Conservation (phyloP, 2,888 invertebrate genomes). For the Pardosa pseudoannulata region DNA sequence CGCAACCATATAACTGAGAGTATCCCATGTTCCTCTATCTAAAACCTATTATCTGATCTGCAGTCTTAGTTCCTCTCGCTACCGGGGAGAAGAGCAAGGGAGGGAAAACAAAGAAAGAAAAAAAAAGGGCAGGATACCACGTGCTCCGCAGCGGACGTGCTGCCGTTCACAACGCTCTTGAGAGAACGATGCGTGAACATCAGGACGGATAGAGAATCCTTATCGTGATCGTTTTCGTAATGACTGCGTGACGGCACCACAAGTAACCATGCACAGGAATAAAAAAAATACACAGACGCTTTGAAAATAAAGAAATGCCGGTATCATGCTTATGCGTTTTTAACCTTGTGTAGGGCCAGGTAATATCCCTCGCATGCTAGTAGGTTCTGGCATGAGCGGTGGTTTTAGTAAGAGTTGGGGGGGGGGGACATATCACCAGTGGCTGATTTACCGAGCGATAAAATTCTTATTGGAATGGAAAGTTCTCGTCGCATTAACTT, state of each 20-base stretch:
- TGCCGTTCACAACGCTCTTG: neutral
- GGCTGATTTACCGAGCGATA: too few species aligned
- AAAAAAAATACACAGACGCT: neutral
- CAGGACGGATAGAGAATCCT: neutral
- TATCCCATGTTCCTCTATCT: neutral
- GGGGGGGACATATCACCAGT: too few species aligned
- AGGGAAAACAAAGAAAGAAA: neutral
- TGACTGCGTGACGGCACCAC: constrained; percentile 2
- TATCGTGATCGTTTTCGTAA: neutral
- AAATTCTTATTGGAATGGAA: too few species aligned
- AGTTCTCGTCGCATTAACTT: too few species aligned
- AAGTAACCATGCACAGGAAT: neutral
- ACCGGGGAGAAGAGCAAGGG: neutral
- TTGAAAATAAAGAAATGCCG: neutral
- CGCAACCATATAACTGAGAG: neutral
- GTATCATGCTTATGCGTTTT: neutral
- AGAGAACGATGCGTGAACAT: neutral
- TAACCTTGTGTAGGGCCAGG: neutral
- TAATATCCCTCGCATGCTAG: neutral
- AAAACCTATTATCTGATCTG: neutral
- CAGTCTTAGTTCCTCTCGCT: too few species aligned
- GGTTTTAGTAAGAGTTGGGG: too few species aligned
- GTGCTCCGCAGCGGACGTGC: neutral
- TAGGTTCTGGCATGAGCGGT: neutral
- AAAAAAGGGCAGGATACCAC: neutral